Percentiles rank a stretch among this genome's conserved stretches.
phyloP scores from a whole-genome alignment of 2,113 vertebrate genomes.

The Zosterops pallidus region DNA sequence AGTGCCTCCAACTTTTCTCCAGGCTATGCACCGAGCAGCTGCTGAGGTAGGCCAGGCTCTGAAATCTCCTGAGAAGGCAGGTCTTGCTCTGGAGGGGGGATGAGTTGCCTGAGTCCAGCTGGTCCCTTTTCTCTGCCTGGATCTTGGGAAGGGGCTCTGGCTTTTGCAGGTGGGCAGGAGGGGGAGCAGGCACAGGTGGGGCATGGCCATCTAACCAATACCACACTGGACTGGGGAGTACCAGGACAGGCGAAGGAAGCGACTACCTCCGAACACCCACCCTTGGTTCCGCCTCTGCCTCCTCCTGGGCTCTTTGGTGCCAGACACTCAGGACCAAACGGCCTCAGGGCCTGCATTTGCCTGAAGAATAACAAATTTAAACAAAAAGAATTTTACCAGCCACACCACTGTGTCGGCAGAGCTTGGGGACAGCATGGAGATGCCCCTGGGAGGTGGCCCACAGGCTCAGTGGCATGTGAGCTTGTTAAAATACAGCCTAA shows the following conservation, averaged over 20 bases:
- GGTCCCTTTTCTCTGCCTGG: neutral
- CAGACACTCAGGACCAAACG: constrained; percentile 7
- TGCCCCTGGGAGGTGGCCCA: neutral
- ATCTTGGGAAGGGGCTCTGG: neutral
- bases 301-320: constrained; percentile 5
- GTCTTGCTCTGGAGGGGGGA: neutral
- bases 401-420: constrained; percentile 34
- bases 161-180: neutral
- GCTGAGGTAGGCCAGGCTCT: constrained; percentile 9
- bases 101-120: neutral
- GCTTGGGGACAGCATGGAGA: neutral
- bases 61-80: neutral
- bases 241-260: neutral
- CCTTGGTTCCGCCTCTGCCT: neutral
- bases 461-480: fast-evolving
- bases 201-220: neutral
- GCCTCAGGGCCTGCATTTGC: constrained; percentile 16
- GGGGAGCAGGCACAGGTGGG: neutral
- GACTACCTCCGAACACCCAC: constrained; percentile 5
- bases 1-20: constrained; percentile 63
- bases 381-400: neutral
- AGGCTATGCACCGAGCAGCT: constrained; percentile 46
- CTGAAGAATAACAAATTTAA: neutral
- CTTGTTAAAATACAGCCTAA: neutral
- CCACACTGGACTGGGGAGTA: neutral